Conservation (phyloP, 2,113 vertebrate species). For the Corythornis madagascariensis region DNA sequence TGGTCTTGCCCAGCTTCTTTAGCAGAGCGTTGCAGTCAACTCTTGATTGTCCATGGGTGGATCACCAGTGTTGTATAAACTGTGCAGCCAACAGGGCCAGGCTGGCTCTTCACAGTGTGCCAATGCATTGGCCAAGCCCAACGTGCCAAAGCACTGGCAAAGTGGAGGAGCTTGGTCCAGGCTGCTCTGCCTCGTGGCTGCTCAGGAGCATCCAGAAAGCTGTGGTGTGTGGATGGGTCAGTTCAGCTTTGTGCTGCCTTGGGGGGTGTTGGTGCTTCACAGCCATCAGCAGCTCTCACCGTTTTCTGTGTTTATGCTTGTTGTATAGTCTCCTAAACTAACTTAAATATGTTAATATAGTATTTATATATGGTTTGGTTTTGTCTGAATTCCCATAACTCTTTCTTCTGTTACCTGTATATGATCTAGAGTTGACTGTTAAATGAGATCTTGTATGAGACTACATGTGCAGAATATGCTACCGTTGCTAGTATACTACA, state of each 20-base stretch:
- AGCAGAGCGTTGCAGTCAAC: slow-evolving; percentile 35
- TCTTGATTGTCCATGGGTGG: slow-evolving; percentile 33
- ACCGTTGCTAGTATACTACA: slow-evolving; percentile 31
- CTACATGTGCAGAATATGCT: slow-evolving; percentile 18
- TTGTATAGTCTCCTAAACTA: slow-evolving; percentile 62
- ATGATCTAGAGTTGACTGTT: slow-evolving; percentile 70
- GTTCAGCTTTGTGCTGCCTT: neutral
- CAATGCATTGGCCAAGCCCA: fast-evolving
- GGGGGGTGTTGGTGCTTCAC: neutral
- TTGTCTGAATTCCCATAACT: slow-evolving; percentile 16
- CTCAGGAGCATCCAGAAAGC: neutral
- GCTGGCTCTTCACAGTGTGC: fast-evolving
- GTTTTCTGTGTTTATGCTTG: slow-evolving; percentile 24
- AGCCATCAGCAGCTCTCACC: neutral
- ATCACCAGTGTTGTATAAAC: neutral
- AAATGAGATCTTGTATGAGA: slow-evolving; percentile 45
- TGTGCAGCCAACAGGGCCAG: neutral
- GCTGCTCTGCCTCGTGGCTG: neutral
- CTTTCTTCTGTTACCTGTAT: slow-evolving; percentile 60
- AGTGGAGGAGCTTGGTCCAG: neutral
- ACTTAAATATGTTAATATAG: slow-evolving; percentile 62
- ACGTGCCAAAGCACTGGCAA: neutral
- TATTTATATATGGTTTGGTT: slow-evolving; percentile 58
- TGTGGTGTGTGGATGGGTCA: neutral
- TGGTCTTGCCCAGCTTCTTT: slow-evolving; percentile 16